phyloP scores from a whole-genome alignment of 2,113 vertebrate genomes.

The Oreochromis spilurus region DNA sequence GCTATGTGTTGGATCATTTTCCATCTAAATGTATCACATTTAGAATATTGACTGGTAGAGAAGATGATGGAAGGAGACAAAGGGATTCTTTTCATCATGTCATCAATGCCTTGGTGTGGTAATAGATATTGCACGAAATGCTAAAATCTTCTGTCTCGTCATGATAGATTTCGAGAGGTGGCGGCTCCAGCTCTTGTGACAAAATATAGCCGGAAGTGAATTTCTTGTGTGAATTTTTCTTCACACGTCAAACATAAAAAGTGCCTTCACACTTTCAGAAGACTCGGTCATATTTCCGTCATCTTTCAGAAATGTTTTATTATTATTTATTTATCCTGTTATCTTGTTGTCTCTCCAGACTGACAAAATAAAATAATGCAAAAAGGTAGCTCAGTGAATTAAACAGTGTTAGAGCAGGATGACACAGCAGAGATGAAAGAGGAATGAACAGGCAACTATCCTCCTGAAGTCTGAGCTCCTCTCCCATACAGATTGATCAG shows the following conservation, averaged over 20 bases:
- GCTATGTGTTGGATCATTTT: slow-evolving; percentile 1
- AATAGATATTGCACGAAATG: neutral
- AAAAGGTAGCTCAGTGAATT: neutral
- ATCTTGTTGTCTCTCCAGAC: neutral
- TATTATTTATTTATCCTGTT: neutral
- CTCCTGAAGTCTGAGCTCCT: neutral
- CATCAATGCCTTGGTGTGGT: neutral
- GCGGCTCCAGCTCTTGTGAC: neutral
- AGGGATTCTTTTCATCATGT: slow-evolving; percentile 26
- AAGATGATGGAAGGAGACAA: slow-evolving; percentile 15
- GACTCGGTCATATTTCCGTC: neutral
- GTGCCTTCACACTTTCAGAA: slow-evolving; percentile 7
- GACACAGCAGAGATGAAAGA: neutral
- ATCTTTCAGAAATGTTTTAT: neutral
- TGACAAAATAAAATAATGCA: neutral
- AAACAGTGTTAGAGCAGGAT: neutral
- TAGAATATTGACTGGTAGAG: slow-evolving; percentile 27
- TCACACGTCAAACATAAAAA: slow-evolving; percentile 38
- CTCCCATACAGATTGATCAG: neutral
- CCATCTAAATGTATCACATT: slow-evolving; percentile 26
- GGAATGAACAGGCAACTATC: neutral
- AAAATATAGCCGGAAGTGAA: slow-evolving; percentile 22
- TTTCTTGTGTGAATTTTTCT: slow-evolving; percentile 24
- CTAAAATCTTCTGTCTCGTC: neutral
- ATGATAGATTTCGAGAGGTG: slow-evolving; percentile 4